Conservation (phyloP, 2,888 invertebrate species). For the Candidula unifasciata region DNA sequence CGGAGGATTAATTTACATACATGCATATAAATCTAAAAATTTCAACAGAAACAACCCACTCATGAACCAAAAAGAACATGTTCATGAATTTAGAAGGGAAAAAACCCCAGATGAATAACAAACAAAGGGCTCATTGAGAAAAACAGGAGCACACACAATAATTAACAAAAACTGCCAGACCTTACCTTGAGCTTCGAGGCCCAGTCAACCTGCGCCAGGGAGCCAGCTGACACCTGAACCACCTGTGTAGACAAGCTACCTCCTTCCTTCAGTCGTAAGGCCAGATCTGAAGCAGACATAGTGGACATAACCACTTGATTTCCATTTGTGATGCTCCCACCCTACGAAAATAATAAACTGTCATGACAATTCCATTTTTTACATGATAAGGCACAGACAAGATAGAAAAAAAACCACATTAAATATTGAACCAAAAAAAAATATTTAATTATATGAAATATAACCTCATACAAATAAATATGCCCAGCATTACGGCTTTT, state of each 20-base stretch:
- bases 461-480: no score
- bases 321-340: slow-evolving; percentile 51
- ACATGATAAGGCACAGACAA: no score
- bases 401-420: no score
- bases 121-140: background rate
- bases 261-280: slow-evolving; percentile 69
- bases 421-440: no score
- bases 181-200: slow-evolving; percentile 70
- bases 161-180: no score
- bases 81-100: background rate
- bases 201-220: slow-evolving; percentile 67
- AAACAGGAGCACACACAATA: background rate
- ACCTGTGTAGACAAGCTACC: slow-evolving; percentile 59
- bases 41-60: background rate
- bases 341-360: slow-evolving; percentile 23
- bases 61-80: background rate
- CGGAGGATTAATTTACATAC: no score
- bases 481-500: no score
- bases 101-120: background rate
- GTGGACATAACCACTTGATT: slow-evolving; percentile 60
- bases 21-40: no score
- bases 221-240: slow-evolving; percentile 64
- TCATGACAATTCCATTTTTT: no score
- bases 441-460: no score
- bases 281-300: slow-evolving; percentile 63